Percentiles rank a stretch among this genome's conserved stretches.
phyloP scores from a whole-genome alignment of 1,140 invertebrate genomes.

The Drosophila yakuba region DNA sequence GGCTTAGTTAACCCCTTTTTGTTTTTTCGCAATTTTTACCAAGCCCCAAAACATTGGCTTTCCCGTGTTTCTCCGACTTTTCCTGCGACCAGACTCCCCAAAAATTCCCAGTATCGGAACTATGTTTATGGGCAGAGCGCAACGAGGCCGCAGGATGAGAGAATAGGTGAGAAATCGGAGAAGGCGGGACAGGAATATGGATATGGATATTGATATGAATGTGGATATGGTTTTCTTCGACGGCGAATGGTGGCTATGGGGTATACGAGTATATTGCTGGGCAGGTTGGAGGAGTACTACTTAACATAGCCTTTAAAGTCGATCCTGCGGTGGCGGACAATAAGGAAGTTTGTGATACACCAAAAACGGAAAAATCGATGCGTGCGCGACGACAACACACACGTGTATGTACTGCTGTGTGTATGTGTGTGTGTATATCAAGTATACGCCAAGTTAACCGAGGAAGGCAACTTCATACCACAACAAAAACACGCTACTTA shows the following conservation, averaged over 20 bases:
- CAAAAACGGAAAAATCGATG: constrained; percentile 79
- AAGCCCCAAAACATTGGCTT: not conserved
- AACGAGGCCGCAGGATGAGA: constrained; percentile 49
- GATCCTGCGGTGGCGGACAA: constrained; percentile 41
- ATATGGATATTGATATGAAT: constrained; percentile 1
- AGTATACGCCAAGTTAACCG: constrained; percentile 68
- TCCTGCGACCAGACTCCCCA: not conserved
- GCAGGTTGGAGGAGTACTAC: not conserved
- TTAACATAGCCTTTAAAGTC: constrained; percentile 36
- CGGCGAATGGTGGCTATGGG: too few species aligned
- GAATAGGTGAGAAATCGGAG: constrained; percentile 65
- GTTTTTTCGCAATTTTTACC: not conserved
- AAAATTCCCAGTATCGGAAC: not conserved
- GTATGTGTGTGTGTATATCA: constrained; percentile 45
- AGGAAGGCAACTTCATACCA: constrained; percentile 76
- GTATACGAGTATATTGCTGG: not conserved
- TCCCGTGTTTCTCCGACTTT: not conserved
- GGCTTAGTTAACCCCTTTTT: constrained; percentile 28
- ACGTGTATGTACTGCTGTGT: constrained; percentile 42
- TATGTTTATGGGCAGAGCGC: constrained; percentile 67
- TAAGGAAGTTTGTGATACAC: constrained; percentile 76
- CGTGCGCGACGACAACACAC: constrained; percentile 60
- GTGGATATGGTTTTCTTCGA: constrained; percentile 2
- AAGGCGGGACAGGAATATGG: constrained; percentile 2
- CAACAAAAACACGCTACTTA: constrained; percentile 72